Evolutionary conservation across 2,888 invertebrate genomes (phyloP), one percentile per base, ranked within the genome.

Genomic region (Ctena decussata): DNA sequence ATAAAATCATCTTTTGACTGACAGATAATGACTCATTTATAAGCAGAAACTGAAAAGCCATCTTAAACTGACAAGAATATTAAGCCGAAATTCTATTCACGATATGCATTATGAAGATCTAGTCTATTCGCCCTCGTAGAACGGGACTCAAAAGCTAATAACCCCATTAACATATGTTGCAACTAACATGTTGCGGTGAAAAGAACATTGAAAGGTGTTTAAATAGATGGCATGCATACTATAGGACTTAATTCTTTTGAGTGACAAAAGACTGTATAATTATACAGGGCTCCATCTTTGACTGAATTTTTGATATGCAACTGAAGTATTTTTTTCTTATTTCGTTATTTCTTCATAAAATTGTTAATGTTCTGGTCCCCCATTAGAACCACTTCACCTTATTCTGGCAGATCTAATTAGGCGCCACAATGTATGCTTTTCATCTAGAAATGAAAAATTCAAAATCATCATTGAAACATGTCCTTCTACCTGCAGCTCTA

Each of bases 151-250:
- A 57, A 11, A 57, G 57, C 57, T 27, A 6, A 41, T 32, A 65
- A 65, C 65, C 65, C 18, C 30, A 30, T 30, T 30, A 65, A 24
- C 18, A 65, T 65, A 35, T 35, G 24, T 65, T 65, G 65, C 65
- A 65, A 32, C 65, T 11, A 65, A 35, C 65, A 57, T 24, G 18
- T 49, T 30, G 27, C 6, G 27, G 27, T 12, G 30, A 60, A 60
- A 60, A 60, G 30, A 12, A 24, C 18, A 12, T 35, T 35, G 35
- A 65, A 65, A 18, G 21, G 35, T 65, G 1, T 65, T 21, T 35
- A 60, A 65, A 65, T 65, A 65, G 65, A 35, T 35, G 35, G 65
- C 35, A 65, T 65, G 65, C 65, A 35, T 35, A 35, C 35, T 65
- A 11, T 11, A 65, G 3, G 24, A 30, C 30, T 65, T 21, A 65